Evolutionary conservation across 2,888 invertebrate species (phyloP).

Genomic region (Allolobophora icterica): DNA sequence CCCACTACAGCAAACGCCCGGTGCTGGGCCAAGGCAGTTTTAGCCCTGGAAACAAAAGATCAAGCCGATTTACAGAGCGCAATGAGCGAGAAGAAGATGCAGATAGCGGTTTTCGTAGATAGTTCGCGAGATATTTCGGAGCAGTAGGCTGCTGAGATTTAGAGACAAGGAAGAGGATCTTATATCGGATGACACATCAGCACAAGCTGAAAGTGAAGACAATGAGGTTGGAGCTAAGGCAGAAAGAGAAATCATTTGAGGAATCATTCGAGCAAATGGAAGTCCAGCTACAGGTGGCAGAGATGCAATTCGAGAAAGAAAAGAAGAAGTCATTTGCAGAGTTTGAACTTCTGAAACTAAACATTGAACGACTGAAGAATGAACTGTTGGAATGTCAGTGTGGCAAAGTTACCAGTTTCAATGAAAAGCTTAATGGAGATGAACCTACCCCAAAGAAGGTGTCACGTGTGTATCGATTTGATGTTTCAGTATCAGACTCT

Average conservation of each 20-base stretch:
- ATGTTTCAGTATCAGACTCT: background rate
- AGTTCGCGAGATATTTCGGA: no score
- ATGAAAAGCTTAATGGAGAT: background rate
- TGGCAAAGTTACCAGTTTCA: background rate
- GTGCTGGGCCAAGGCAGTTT: no score
- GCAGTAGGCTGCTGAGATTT: no score
- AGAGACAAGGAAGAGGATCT: no score
- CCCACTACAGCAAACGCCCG: no score
- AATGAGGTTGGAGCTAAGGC: background rate
- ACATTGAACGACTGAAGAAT: conserved; percentile 1
- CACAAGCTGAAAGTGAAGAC: background rate
- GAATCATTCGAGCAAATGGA: background rate
- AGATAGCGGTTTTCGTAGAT: no score
- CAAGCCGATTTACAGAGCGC: no score
- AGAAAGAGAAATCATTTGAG: background rate
- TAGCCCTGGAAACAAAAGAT: no score
- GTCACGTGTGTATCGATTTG: background rate
- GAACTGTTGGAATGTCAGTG: background rate
- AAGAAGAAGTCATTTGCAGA: background rate
- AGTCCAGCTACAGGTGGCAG: conserved; percentile 8
- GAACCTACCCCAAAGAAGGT: background rate
- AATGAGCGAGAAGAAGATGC: no score
- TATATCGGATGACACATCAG: no score
- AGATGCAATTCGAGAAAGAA: background rate
- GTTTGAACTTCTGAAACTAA: no score